These are phyloP conservation scores for Troides aeacus DNA, from an alignment of 2,888 invertebrate genomes.

Conservation along the genomic window DNA sequence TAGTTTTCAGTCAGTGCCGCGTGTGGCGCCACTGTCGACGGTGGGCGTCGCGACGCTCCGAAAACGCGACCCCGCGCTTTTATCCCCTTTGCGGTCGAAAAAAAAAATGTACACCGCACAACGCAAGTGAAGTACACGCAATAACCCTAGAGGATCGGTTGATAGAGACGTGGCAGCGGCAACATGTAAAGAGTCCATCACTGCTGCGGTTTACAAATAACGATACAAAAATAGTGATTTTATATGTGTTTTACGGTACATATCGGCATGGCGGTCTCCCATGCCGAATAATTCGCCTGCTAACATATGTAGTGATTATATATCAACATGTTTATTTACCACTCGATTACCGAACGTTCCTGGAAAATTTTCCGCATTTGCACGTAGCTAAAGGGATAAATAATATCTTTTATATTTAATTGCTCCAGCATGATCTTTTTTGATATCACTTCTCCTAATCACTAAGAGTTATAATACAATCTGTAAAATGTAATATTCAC, in stretches of 20 bases:
- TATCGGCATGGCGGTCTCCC: slow-evolving; percentile 60
- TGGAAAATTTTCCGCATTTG: slow-evolving; percentile 31
- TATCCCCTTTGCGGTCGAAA: slow-evolving; percentile 27
- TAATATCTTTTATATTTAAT: slow-evolving; percentile 11
- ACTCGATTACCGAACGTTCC: slow-evolving; percentile 9
- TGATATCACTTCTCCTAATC: slow-evolving; percentile 5
- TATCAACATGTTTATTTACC: slow-evolving; percentile 24
- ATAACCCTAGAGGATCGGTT: slow-evolving; percentile 6
- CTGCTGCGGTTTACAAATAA: slow-evolving; percentile 51
- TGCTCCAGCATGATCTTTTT: slow-evolving; percentile 9
- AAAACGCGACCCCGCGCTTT: slow-evolving; percentile 50
- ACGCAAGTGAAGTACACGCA: slow-evolving; percentile 16
- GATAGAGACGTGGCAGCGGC: slow-evolving; percentile 4
- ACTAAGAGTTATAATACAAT: slow-evolving; percentile 4
- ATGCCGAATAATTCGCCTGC: slow-evolving; percentile 37
- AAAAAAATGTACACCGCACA: slow-evolving; percentile 27
- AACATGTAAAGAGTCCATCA: background rate
- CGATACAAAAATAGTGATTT: slow-evolving; percentile 68
- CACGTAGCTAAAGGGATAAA: slow-evolving; percentile 9
- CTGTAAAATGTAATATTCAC: background rate
- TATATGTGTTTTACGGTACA: slow-evolving; percentile 61
- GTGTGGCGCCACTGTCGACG: slow-evolving; percentile 73
- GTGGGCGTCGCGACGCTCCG: slow-evolving; percentile 67
- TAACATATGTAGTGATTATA: slow-evolving; percentile 15
- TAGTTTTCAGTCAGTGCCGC: slow-evolving; percentile 69